phyloP scores from a whole-genome alignment of 1,140 invertebrate species.

The Drosophila trapezifrons region DNA sequence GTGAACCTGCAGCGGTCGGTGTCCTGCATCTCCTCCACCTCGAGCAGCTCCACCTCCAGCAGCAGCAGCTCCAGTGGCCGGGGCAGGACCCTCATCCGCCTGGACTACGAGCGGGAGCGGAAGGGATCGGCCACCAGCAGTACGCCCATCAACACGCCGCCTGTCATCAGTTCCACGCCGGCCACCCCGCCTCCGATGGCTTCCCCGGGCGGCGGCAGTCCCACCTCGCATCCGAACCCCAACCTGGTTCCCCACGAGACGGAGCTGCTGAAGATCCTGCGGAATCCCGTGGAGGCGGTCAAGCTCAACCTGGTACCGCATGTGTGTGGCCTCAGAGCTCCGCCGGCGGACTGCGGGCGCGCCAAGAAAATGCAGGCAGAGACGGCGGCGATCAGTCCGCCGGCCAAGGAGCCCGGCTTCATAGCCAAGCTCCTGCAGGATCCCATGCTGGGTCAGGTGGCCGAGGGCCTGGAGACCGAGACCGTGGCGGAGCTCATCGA shows the following conservation, averaged over 20 bases:
- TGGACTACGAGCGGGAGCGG: conserved; percentile 74
- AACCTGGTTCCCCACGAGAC: conserved; percentile 75
- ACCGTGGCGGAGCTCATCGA: conserved; percentile 87
- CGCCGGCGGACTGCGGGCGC: conserved; percentile 7
- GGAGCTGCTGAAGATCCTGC: conserved; percentile 86
- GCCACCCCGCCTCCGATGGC: conserved; percentile 35
- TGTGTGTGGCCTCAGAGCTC: conserved; percentile 86
- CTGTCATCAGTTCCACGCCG: conserved; percentile 50
- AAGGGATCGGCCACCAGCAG: conserved; percentile 49
- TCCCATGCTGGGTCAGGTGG: conserved; percentile 86
- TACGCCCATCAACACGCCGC: conserved; percentile 62
- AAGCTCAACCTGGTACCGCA: conserved; percentile 89
- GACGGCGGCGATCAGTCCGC: not conserved
- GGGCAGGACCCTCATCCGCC: conserved; percentile 71
- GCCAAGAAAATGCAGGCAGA: conserved; percentile 49
- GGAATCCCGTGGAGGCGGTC: conserved; percentile 89
- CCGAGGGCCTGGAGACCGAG: conserved; percentile 86
- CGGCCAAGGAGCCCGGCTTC: conserved; percentile 67
- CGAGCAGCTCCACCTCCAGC: conserved; percentile 75
- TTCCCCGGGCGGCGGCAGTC: conserved; percentile 2
- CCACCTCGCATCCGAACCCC: not conserved
- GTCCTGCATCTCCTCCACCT: conserved; percentile 76
- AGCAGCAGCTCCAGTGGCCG: conserved; percentile 63
- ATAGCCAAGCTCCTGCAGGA: conserved; percentile 87
- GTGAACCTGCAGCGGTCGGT: conserved; percentile 77